phyloP scores from a whole-genome alignment of 2,888 invertebrate species.

The Drosophila kanekoi region DNA sequence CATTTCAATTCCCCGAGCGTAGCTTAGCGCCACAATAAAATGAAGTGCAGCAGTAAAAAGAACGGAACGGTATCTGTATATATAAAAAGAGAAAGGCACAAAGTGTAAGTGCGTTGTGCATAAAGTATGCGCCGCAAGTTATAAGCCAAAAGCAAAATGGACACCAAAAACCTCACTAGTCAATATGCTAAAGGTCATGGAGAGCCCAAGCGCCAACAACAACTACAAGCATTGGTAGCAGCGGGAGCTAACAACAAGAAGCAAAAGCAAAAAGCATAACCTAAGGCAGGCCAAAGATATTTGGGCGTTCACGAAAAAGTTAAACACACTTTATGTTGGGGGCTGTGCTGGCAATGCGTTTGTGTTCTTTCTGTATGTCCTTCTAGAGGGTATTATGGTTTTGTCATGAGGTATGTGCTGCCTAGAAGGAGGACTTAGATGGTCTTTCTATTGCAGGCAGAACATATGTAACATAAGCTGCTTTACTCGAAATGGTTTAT shows the following conservation, averaged over 20 bases:
- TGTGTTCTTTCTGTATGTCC: constrained; percentile 14
- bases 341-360: constrained; percentile 55
- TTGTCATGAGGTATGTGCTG: too few species aligned
- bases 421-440: too few species aligned
- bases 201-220: constrained; percentile 30
- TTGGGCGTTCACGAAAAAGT: constrained; percentile 67
- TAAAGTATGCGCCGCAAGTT: constrained; percentile 71
- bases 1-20: constrained; percentile 75
- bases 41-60: constrained; percentile 76
- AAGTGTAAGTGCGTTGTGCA: constrained; percentile 73
- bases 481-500: too few species aligned
- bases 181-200: constrained; percentile 74
- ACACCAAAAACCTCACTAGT: constrained; percentile 69
- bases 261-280: constrained; percentile 50
- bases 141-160: constrained; percentile 72
- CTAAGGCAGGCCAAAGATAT: constrained; percentile 74
- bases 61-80: constrained; percentile 26
- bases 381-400: too few species aligned
- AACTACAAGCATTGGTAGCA: constrained; percentile 19
- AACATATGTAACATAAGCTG: too few species aligned
- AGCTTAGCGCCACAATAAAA: constrained; percentile 77
- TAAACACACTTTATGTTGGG: constrained; percentile 77
- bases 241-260: constrained; percentile 30
- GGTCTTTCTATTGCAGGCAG: too few species aligned
- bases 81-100: constrained; percentile 24